These are phyloP conservation scores for Gambusia affinis DNA, from an alignment of 2,113 vertebrate genomes.

Conservation along the genomic window DNA sequence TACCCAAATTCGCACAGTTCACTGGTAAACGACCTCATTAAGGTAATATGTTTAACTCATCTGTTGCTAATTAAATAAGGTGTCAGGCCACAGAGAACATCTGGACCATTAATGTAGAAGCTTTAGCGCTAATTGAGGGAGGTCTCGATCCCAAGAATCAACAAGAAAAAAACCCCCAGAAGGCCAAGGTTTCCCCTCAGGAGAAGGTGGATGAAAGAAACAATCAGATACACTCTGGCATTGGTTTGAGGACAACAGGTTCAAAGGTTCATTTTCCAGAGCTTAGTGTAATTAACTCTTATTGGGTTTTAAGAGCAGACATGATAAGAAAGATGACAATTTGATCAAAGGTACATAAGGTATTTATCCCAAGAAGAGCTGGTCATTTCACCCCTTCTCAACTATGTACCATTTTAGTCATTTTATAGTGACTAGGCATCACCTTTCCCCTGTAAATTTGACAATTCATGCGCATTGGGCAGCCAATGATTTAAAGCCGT, in stretches of 20 bases:
- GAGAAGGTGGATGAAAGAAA: neutral
- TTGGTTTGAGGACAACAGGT: neutral
- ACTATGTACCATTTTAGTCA: neutral
- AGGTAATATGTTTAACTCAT: constrained; percentile 66
- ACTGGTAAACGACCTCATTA: constrained; percentile 66
- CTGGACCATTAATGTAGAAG: constrained; percentile 41
- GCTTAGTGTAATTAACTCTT: neutral
- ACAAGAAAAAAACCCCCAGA: constrained; percentile 8
- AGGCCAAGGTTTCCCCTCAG: neutral
- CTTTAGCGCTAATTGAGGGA: constrained; percentile 37
- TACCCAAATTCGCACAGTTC: constrained; percentile 45
- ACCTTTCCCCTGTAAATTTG: neutral
- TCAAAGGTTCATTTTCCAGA: neutral
- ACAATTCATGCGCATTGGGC: neutral
- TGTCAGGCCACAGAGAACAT: constrained; percentile 57
- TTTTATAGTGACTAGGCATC: neutral
- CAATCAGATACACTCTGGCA: neutral
- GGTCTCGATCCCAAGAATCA: constrained; percentile 29
- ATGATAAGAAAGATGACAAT: neutral
- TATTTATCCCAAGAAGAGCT: neutral
- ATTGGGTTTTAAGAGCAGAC: neutral
- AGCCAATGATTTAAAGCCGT: neutral
- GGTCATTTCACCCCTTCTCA: neutral
- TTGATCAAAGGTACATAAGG: too few species aligned
- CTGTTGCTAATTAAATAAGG: constrained; percentile 58